Percentiles rank a stretch among this genome's conserved stretches.
Conservation (phyloP, 2,888 invertebrate species). For the Xestia rhomboidea region DNA sequence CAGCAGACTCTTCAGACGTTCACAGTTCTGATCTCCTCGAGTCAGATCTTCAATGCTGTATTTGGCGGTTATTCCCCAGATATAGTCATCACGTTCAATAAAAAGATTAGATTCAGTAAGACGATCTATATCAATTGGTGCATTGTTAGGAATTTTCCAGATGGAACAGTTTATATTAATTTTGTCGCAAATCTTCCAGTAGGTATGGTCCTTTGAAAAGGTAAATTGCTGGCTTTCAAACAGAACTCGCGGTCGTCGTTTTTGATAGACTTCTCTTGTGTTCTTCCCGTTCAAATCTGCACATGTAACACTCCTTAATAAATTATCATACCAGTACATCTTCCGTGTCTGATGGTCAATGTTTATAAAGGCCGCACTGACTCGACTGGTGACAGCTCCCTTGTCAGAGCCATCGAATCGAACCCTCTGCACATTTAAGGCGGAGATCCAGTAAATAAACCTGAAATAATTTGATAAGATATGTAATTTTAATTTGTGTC, state of each 20-base stretch:
- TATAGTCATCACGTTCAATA: neutral
- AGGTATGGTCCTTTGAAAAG: neutral
- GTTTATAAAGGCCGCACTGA: neutral
- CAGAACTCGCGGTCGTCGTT: neutral
- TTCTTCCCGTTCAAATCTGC: neutral
- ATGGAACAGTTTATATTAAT: constrained; percentile 51
- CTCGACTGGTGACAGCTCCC: neutral
- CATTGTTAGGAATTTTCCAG: neutral
- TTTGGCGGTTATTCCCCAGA: neutral
- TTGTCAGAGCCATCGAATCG: neutral
- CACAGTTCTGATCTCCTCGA: neutral
- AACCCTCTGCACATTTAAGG: neutral
- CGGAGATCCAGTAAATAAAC: neutral
- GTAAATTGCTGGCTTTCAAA: neutral
- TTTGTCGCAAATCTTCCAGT: constrained; percentile 68
- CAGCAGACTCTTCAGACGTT: neutral
- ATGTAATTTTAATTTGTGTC: neutral
- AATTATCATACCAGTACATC: neutral
- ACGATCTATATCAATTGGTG: neutral
- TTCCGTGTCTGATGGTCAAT: neutral
- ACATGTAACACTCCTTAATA: neutral
- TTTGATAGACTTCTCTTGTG: neutral
- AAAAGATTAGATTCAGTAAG: neutral
- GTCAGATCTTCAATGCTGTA: neutral
- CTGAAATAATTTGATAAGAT: neutral